Evolutionary conservation across 2,113 vertebrate genomes (phyloP).

Genomic region (Otolemur garnettii): DNA sequence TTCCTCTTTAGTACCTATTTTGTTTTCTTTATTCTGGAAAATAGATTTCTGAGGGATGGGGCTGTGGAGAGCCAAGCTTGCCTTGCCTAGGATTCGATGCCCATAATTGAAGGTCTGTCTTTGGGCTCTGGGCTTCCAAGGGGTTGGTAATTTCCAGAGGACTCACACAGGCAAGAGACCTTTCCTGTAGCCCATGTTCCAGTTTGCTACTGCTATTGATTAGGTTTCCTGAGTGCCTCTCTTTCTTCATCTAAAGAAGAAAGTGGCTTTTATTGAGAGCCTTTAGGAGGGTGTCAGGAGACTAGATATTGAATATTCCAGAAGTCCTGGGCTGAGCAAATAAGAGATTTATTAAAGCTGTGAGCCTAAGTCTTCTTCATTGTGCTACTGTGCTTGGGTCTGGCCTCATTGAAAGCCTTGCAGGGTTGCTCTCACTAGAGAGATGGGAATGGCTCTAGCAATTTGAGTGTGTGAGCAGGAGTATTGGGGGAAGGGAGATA

Average conservation of each 20-base stretch:
- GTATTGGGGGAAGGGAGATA: not conserved
- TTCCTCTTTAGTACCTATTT: not conserved
- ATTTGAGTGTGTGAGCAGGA: slow-evolving; percentile 36
- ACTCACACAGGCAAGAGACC: not conserved
- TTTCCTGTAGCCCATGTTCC: not conserved
- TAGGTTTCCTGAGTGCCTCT: not conserved
- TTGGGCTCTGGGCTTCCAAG: slow-evolving; percentile 7
- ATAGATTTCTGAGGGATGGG: not conserved
- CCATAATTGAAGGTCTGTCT: slow-evolving; percentile 32
- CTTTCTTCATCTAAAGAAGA: slow-evolving; percentile 40
- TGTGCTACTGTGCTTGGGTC: not conserved
- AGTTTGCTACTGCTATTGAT: slow-evolving; percentile 15
- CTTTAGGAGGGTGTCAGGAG: slow-evolving; percentile 36
- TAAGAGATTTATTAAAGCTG: slow-evolving; percentile 30
- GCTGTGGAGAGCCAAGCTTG: not conserved
- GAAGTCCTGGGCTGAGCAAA: slow-evolving; percentile 3
- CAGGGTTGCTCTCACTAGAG: not conserved
- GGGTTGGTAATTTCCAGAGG: slow-evolving; percentile 2
- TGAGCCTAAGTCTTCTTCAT: not conserved
- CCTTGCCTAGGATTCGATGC: slow-evolving; percentile 23
- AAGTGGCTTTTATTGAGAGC: slow-evolving; percentile 55
- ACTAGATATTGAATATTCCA: slow-evolving; percentile 37
- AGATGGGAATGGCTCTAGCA: not conserved
- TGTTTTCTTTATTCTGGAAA: slow-evolving; percentile 35
- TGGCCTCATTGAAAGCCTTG: slow-evolving; percentile 25